A percentile compares a stretch with the other conserved stretches of the same genome.
phyloP scores from a whole-genome alignment of 1,140 invertebrate genomes.

The Oscheius sp. region DNA sequence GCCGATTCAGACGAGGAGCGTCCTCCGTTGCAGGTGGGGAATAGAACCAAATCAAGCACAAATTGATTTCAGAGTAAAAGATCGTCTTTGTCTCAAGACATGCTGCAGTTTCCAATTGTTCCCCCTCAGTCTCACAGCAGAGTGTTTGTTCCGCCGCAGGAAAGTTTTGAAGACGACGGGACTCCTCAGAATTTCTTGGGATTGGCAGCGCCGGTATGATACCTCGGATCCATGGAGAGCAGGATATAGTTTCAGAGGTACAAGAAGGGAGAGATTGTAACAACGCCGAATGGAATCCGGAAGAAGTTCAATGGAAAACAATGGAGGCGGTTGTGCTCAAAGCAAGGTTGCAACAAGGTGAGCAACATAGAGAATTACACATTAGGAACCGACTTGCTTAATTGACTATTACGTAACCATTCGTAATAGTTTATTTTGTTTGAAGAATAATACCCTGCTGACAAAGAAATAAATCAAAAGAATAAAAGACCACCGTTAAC shows the following conservation, averaged over 20 bases:
- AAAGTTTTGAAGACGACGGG: neutral
- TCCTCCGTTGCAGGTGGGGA: neutral
- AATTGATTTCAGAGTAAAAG: neutral
- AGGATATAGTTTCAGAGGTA: constrained; percentile 37
- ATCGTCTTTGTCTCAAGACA: neutral
- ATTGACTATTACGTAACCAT: too few species aligned
- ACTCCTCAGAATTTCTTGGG: too few species aligned
- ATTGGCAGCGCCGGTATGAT: too few species aligned
- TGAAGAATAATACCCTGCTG: too few species aligned
- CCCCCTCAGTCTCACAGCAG: neutral
- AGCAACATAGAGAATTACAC: too few species aligned
- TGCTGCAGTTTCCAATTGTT: neutral
- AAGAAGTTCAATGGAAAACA: constrained; percentile 99
- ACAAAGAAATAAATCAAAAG: too few species aligned
- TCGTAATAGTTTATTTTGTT: too few species aligned
- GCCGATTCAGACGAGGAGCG: neutral
- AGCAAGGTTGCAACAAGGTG: constrained; percentile 84
- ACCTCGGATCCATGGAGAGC: neutral
- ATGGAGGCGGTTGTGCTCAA: constrained; percentile 91
- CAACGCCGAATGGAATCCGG: constrained; percentile 88
- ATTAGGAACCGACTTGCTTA: too few species aligned
- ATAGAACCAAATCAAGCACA: neutral
- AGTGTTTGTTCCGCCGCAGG: neutral
- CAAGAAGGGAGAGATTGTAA: constrained; percentile 85
- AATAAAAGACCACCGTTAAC: too few species aligned